phyloP scores from a whole-genome alignment of 2,888 invertebrate species.

The Ctenicera cuprea region DNA sequence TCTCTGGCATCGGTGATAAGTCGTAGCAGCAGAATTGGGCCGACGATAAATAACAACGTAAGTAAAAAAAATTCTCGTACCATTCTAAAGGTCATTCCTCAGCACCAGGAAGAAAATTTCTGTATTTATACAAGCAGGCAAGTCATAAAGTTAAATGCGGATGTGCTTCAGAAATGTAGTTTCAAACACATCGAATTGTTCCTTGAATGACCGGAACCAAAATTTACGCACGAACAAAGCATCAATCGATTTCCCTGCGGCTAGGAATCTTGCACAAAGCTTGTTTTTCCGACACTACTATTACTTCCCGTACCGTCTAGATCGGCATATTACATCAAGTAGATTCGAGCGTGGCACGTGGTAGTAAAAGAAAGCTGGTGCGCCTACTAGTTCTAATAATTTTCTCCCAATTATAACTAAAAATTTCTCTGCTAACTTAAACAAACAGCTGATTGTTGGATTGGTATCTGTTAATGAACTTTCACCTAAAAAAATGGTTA shows the following conservation, averaged over 20 bases:
- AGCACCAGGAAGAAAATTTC: neutral
- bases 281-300: neutral
- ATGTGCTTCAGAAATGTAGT: neutral
- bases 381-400: slow-evolving; percentile 25
- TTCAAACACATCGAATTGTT: neutral
- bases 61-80: too few species aligned
- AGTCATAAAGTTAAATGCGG: neutral
- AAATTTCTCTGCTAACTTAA: slow-evolving; percentile 25
- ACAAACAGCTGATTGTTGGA: slow-evolving; percentile 7
- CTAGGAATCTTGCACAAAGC: slow-evolving; percentile 6
- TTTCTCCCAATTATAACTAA: slow-evolving; percentile 35
- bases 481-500: slow-evolving; percentile 17
- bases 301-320: slow-evolving; percentile 11
- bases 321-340: slow-evolving; percentile 23
- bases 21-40: too few species aligned
- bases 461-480: slow-evolving; percentile 25
- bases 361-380: slow-evolving; percentile 30
- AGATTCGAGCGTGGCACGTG: slow-evolving; percentile 24
- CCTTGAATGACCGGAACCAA: slow-evolving; percentile 1
- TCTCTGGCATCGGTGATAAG: too few species aligned
- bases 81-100: too few species aligned
- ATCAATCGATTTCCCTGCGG: neutral
- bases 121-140: neutral
- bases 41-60: too few species aligned
- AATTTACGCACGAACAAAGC: slow-evolving; percentile 5